Base-by-base conservation (phyloP, 2,888 invertebrate species). In the Orchestes rusci region DNA sequence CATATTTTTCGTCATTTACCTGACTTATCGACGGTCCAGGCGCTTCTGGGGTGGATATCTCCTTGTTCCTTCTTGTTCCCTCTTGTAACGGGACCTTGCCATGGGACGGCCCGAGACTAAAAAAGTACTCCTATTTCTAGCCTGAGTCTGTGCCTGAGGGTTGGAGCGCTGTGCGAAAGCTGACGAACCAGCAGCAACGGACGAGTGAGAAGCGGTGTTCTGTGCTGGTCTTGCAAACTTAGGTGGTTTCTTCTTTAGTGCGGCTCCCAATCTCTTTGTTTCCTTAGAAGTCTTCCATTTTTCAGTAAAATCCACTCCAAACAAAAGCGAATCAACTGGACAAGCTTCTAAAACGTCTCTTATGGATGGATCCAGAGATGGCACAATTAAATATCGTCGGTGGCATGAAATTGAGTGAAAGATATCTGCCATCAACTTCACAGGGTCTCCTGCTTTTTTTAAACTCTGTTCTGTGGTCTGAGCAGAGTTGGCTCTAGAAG, bases 231-330 rank as follows among this genome's bases (percentile, higher is more conserved):
- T 32, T 29, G 23, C n/a, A 16, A 23, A 12, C 15, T 40, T 42
- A 33, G 15, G 16, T 15, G 10, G 3, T 19, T 37, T 37, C 39
- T 43, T 43, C 19, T 43, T 43, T 18, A 43, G 37, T 31, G 36
- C 18, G 13, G 31, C 34, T 4, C 36, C 45, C 19, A 45, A 20
- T 15, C 40, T 35, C 16, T 39, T 29, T 13, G 45, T 36, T 20
- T 45, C 41, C 3, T 45, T 45, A 16, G 45, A 45, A 18, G 13
- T 45, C 28, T 45, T 45, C 18, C 40, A 23, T n/a, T 41, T 34
- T 3, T 41, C 41, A n/a, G 28, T 19, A 16, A 46, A 46, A 16
- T 31, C 27, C 15, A 43, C 30, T 16, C 46, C 41, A 37, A 46
- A 46, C 15, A 46, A 29, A 8, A 41, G 20, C 8, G 42, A 27